These are phyloP conservation scores for Sisor rabdophorus DNA, from an alignment of 2,113 vertebrate species.

Conservation along the genomic window DNA sequence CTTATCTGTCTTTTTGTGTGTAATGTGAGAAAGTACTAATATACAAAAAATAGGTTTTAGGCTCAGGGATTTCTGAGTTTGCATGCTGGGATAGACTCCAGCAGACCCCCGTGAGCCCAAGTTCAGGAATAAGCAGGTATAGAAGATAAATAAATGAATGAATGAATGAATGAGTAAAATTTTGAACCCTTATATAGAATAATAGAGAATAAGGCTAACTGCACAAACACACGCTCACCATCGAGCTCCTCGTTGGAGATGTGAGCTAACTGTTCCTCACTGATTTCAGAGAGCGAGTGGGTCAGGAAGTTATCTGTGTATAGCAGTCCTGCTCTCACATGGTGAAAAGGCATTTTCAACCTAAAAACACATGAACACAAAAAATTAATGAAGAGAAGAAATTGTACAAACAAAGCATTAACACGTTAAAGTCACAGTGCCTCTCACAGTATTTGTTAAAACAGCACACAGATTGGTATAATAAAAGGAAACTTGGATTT, in stretches of 20 bases:
- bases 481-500: not conserved
- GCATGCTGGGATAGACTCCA: no score
- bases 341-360: constrained; percentile 99
- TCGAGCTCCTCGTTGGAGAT: constrained; percentile 95
- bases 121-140: no score
- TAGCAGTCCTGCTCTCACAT: constrained; percentile 92
- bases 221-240: constrained; percentile 72
- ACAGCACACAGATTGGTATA: not conserved
- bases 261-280: constrained; percentile 89
- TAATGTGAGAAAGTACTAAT: no score
- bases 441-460: not conserved
- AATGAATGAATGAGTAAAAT: no score
- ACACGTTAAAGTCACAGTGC: not conserved
- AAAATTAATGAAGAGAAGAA: constrained; percentile 12
- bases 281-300: constrained; percentile 86
- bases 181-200: no score
- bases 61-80: no score
- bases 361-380: constrained; percentile 60
- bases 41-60: no score
- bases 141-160: no score
- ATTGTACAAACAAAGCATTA: not conserved
- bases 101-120: no score
- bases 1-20: no score
- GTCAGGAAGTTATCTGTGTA: constrained; percentile 98
- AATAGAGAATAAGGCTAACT: constrained; percentile 50